Base-by-base conservation (phyloP, 2,113 vertebrate species). In the Nansenia antarctica region DNA sequence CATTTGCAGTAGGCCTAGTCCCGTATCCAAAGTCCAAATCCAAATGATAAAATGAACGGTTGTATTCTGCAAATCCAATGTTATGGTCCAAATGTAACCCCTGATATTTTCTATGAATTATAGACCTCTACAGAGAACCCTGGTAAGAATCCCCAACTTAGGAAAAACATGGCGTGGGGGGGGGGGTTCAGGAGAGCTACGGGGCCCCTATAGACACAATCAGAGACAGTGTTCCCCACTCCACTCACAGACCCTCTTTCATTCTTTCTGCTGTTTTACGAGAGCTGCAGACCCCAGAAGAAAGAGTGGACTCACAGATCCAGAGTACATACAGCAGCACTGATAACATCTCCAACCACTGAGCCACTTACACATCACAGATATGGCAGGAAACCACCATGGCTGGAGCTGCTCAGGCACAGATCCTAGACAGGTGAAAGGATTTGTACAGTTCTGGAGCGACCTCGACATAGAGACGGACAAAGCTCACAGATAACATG, bases 201-300 rank as follows among this genome's bases (percentile, higher is more conserved):
- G 78, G 67, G 74, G 83, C 79, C 74, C 32, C 62, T 7, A 20
- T 15, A 78, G 74, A 75, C 74, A 86, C 84, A 86, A 78, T 83
- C 84, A 66, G 53, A 30, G 72, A 75, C 76, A 82, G 74, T 90
- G 88, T 87, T 89, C 74, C 24, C 70, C 55, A 45, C 70, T 86
- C 12, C 65, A 59, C 65, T 77, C 61, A 76, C 79, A 81, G 72
- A 70, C 72, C 68, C 63, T 47, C 61, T 65, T 76, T 85, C 78
- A 82, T 79, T 88, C 76, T 88, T 73, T 57, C 71, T 67, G 76
- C 76, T 84, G 75, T 82, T 87, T 84, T 82, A 73, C 34, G 61
- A 37, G 53, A 3, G 20, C 53, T 72, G 57, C 79, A 73, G 71
- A 76, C 65, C 34, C 54, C 65, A 82, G 60, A 62, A 79, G 39